Conservation (phyloP, 1,140 invertebrate species). For the Lepidostoma basale region DNA sequence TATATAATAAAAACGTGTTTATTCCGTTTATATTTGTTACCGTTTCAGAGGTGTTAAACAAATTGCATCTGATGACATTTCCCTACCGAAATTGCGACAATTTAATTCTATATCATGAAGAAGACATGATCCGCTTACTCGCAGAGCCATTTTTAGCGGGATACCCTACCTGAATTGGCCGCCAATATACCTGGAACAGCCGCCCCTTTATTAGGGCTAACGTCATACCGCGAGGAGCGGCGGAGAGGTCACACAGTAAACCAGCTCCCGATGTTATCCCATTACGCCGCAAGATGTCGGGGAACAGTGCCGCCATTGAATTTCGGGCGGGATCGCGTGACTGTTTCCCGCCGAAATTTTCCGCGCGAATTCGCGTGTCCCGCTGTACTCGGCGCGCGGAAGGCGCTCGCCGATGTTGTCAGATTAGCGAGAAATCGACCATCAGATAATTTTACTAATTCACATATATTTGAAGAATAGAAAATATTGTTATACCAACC, state of each 20-base stretch:
- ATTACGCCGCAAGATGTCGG: slow-evolving; percentile 37
- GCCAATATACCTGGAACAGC: slow-evolving; percentile 18
- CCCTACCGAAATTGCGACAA: neutral
- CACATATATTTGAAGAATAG: no score
- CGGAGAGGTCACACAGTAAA: slow-evolving; percentile 42
- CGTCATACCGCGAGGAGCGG: slow-evolving; percentile 40
- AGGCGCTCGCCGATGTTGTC: neutral
- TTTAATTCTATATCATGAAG: slow-evolving; percentile 13
- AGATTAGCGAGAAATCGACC: neutral
- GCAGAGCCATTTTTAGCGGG: slow-evolving; percentile 12
- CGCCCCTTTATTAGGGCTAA: slow-evolving; percentile 35
- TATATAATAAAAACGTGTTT: no score
- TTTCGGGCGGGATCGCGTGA: slow-evolving; percentile 5
- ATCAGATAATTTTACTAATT: slow-evolving; percentile 11
- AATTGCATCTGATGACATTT: neutral
- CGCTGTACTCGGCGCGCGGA: slow-evolving; percentile 1
- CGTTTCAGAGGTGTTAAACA: no score
- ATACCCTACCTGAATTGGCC: slow-evolving; percentile 19
- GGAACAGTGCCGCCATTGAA: neutral
- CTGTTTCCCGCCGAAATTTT: slow-evolving; percentile 24
- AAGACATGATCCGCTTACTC: slow-evolving; percentile 12
- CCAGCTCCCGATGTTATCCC: slow-evolving; percentile 37
- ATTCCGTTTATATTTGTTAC: no score
- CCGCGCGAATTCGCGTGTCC: slow-evolving; percentile 26
- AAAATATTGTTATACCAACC: no score